Evolutionary conservation across 2,797 vertebrate species (phyloP).

Genomic region (Forpus xanthops): DNA sequence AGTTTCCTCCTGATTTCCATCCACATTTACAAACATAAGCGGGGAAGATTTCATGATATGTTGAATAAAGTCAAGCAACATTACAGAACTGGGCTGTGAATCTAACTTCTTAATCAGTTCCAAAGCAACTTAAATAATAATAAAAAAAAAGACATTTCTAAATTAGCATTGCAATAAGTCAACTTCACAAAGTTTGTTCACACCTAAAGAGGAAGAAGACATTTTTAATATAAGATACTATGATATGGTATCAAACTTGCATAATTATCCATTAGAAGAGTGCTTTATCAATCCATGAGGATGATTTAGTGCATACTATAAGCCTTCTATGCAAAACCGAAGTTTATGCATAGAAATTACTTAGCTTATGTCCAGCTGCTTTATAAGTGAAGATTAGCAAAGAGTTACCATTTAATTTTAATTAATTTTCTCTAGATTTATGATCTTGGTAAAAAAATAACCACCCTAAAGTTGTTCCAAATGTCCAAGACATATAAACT

Average conservation of each 20-base stretch:
- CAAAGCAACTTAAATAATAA: conserved; percentile 84
- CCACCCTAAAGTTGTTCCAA: not conserved
- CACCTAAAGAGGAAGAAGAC: not conserved
- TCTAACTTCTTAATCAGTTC: conserved; percentile 91
- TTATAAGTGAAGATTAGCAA: not conserved
- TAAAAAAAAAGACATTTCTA: not conserved
- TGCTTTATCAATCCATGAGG: not conserved
- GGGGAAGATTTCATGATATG: conserved; percentile 96
- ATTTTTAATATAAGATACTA: not conserved
- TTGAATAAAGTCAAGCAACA: conserved; percentile 96
- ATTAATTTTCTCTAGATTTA: not conserved
- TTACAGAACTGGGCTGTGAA: conserved; percentile 92
- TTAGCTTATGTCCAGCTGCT: not conserved
- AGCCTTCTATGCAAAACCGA: not conserved
- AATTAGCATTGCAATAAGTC: not conserved
- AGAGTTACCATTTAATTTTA: not conserved
- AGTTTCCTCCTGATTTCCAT: conserved; percentile 79
- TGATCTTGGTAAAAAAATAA: not conserved
- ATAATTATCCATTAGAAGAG: not conserved
- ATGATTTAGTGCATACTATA: not conserved
- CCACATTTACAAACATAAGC: conserved; percentile 91
- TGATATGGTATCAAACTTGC: not conserved
- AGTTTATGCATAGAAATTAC: not conserved
- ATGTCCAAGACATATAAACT: not conserved
- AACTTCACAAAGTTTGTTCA: not conserved